These are phyloP conservation scores for Perizoma affinitatum DNA, from an alignment of 2,888 invertebrate species.

Conservation along the genomic window DNA sequence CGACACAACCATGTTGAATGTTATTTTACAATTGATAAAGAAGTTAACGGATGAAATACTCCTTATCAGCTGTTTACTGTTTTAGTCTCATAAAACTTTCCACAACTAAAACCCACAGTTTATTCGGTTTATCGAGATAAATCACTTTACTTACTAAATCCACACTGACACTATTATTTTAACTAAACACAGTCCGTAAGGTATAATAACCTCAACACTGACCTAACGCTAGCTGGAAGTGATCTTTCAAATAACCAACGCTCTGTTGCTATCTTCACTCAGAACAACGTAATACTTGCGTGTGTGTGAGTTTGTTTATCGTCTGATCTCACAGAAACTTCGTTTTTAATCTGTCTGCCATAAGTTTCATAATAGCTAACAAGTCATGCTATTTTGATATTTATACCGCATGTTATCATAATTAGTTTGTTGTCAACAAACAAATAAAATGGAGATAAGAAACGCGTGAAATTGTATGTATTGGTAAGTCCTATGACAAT, in stretches of 20 bases:
- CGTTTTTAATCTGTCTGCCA: not conserved
- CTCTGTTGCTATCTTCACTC: slow-evolving; percentile 38
- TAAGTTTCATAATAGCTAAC: slow-evolving; percentile 15
- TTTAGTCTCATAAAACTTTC: slow-evolving; percentile 15
- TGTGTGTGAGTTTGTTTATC: slow-evolving; percentile 37
- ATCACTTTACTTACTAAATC: slow-evolving; percentile 13
- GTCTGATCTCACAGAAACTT: slow-evolving; percentile 14
- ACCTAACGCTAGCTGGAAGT: slow-evolving; percentile 55
- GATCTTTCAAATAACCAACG: slow-evolving; percentile 45
- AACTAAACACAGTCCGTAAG: slow-evolving; percentile 13
- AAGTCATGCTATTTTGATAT: not conserved
- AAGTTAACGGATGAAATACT: slow-evolving; percentile 18
- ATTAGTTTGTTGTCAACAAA: slow-evolving; percentile 24
- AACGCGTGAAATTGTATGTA: no score
- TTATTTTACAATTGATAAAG: slow-evolving; percentile 36
- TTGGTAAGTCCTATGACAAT: no score
- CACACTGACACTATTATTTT: slow-evolving; percentile 13
- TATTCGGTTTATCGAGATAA: slow-evolving; percentile 3
- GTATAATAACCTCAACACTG: slow-evolving; percentile 56
- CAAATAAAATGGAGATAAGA: slow-evolving; percentile 15
- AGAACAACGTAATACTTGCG: slow-evolving; percentile 25
- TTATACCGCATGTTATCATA: not conserved
- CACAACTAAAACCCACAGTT: slow-evolving; percentile 1
- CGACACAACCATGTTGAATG: slow-evolving; percentile 60
- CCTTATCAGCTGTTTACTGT: slow-evolving; percentile 21